A percentile compares a stretch with the other conserved stretches of the same genome.
phyloP scores from a whole-genome alignment of 2,888 invertebrate genomes.

The Tridacna crocea region DNA sequence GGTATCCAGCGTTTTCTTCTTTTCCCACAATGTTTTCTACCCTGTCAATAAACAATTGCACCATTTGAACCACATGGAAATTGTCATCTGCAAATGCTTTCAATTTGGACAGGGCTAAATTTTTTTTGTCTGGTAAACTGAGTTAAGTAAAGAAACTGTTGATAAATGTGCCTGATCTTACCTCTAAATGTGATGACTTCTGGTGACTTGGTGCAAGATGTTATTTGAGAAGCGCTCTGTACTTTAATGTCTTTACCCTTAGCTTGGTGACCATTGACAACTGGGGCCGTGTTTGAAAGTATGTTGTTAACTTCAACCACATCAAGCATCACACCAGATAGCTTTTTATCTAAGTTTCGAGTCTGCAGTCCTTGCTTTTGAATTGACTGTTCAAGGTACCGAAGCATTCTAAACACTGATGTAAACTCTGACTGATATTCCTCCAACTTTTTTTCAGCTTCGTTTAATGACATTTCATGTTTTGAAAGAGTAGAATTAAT shows the following conservation, averaged over 20 bases:
- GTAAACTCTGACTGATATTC: conserved; percentile 74
- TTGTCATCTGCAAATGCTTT: too few relatives aligned
- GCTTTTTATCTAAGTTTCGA: conserved; percentile 77
- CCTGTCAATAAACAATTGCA: too few relatives aligned
- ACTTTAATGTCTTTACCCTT: conserved; percentile 72
- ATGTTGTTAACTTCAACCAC: conserved; percentile 81
- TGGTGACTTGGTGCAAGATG: conserved; percentile 74
- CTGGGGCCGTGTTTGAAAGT: conserved; percentile 70
- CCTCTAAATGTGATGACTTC: conserved; percentile 73
- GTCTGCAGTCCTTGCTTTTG: conserved; percentile 70
- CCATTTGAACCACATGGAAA: too few relatives aligned
- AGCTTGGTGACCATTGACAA: conserved; percentile 53
- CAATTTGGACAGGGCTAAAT: too few relatives aligned
- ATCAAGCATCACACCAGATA: conserved; percentile 80
- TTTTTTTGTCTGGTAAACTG: not conserved
- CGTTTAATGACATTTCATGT: conserved; percentile 69
- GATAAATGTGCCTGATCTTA: conserved; percentile 35
- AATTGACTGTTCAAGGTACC: conserved; percentile 72
- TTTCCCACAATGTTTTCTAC: too few relatives aligned
- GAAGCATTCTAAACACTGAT: conserved; percentile 71
- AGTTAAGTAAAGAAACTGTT: not conserved
- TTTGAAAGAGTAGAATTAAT: conserved; percentile 74
- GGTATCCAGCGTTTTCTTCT: too few relatives aligned
- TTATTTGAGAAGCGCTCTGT: conserved; percentile 70
- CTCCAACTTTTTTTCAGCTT: conserved; percentile 68